phyloP scores from a whole-genome alignment of 53 echinoderm and acorn worm genomes.

The Actinopyga echinites region DNA sequence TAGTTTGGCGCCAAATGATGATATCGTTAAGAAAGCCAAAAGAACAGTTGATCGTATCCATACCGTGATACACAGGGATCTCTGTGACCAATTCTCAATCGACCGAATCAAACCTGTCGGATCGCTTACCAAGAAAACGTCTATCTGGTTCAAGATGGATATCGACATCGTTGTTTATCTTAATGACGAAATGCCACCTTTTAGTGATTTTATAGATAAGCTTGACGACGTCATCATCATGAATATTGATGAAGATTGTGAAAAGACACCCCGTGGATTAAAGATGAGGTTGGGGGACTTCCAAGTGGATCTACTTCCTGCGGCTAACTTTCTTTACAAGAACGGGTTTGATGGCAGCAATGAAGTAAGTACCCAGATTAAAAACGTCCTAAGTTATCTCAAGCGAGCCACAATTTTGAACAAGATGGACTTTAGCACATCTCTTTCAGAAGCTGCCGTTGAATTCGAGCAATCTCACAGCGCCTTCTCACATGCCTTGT shows the following conservation, averaged over 20 bases:
- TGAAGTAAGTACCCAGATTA: background rate
- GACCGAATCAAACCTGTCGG: constrained; percentile 23
- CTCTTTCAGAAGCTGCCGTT: constrained; percentile 32
- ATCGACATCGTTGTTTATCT: constrained; percentile 17
- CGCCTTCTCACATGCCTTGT: background rate
- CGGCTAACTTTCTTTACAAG: constrained; percentile 3
- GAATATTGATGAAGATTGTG: constrained; percentile 17
- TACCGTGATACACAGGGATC: background rate
- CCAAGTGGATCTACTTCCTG: constrained; percentile 5
- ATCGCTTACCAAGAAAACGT: background rate
- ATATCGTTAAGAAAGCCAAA: background rate
- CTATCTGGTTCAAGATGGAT: constrained; percentile 30
- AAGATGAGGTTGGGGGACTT: background rate
- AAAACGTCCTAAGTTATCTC: background rate
- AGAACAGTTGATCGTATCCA: background rate
- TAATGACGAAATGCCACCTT: constrained; percentile 9
- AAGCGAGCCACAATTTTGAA: background rate
- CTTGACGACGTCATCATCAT: constrained; percentile 14
- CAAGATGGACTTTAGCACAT: background rate
- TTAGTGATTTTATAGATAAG: background rate
- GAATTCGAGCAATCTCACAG: background rate
- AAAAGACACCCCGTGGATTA: background rate
- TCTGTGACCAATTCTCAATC: background rate
- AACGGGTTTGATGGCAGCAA: background rate
- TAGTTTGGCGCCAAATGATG: background rate